Evolutionary conservation across 2,797 vertebrate genomes (phyloP).

Genomic region (Leptoclinus maculatus): DNA sequence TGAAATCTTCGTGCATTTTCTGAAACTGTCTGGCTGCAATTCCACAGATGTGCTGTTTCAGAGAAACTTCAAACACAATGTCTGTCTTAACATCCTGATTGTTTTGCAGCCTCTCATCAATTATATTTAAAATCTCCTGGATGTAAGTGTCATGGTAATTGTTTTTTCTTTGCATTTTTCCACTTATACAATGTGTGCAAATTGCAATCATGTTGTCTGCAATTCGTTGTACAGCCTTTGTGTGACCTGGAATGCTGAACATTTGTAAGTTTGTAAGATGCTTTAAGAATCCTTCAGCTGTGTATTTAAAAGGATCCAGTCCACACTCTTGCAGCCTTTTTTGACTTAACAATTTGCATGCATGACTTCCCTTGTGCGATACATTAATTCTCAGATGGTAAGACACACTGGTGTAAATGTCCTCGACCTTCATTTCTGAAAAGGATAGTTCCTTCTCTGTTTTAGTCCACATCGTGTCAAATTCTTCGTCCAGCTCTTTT

Average conservation of each 20-base stretch:
- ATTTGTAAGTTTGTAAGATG: fast-evolving
- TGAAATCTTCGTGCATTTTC: constrained; percentile 68
- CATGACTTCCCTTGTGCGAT: constrained; percentile 22
- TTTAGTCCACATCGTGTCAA: constrained; percentile 73
- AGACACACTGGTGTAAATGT: background rate
- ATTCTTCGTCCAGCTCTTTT: constrained; percentile 40
- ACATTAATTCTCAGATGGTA: constrained; percentile 60
- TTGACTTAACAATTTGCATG: constrained; percentile 15
- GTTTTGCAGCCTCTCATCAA: constrained; percentile 52
- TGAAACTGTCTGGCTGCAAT: constrained; percentile 65
- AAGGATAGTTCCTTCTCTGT: constrained; percentile 20
- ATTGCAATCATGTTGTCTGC: constrained; percentile 45
- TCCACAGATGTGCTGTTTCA: constrained; percentile 77
- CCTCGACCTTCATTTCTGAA: constrained; percentile 22
- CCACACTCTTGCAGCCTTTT: background rate
- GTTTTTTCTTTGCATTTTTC: background rate
- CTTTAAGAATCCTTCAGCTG: fast-evolving
- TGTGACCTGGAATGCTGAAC: fast-evolving
- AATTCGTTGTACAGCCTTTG: background rate
- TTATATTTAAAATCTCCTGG: constrained; percentile 61
- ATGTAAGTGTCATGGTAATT: constrained; percentile 75
- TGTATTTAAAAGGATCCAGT: background rate
- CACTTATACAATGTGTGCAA: constrained; percentile 29
- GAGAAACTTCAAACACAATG: constrained; percentile 60
- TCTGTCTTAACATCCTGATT: background rate